phyloP scores from a whole-genome alignment of 1,140 invertebrate genomes.

The Acromyrmex heyeri region DNA sequence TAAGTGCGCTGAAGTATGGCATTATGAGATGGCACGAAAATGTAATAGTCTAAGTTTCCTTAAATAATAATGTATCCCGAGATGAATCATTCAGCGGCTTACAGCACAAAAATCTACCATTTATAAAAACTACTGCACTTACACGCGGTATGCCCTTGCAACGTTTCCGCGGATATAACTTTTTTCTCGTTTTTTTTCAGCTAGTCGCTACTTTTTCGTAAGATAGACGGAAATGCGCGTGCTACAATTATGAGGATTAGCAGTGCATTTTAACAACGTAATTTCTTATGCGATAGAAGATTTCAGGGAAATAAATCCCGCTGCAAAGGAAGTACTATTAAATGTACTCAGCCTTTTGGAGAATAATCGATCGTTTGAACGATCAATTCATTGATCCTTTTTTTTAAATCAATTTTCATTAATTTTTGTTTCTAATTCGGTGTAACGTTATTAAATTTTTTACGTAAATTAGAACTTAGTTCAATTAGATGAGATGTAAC shows the following conservation, averaged over 20 bases:
- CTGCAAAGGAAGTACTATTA: background rate
- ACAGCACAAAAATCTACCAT: conserved; percentile 9
- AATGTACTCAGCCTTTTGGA: background rate
- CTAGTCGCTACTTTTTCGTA: conserved; percentile 37
- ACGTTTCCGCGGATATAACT: conserved; percentile 14
- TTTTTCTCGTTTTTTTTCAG: conserved; percentile 31
- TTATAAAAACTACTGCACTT: conserved; percentile 31
- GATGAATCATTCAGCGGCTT: conserved; percentile 29
- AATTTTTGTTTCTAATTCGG: background rate
- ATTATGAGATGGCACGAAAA: background rate
- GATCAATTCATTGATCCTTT: background rate
- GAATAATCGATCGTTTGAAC: background rate
- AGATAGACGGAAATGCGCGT: conserved; percentile 13
- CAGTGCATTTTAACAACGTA: conserved; percentile 16
- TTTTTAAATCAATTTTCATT: background rate
- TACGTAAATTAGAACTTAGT: background rate
- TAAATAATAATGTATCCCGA: conserved; percentile 34
- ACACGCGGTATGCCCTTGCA: background rate
- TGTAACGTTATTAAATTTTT: background rate
- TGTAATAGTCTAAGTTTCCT: conserved; percentile 3
- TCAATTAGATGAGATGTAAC: background rate
- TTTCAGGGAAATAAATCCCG: background rate
- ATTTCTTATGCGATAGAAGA: conserved; percentile 15
- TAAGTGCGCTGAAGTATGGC: background rate
- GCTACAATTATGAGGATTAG: conserved; percentile 45